phyloP scores from a whole-genome alignment of 2,888 invertebrate genomes.

The Stegophylla sp. region DNA sequence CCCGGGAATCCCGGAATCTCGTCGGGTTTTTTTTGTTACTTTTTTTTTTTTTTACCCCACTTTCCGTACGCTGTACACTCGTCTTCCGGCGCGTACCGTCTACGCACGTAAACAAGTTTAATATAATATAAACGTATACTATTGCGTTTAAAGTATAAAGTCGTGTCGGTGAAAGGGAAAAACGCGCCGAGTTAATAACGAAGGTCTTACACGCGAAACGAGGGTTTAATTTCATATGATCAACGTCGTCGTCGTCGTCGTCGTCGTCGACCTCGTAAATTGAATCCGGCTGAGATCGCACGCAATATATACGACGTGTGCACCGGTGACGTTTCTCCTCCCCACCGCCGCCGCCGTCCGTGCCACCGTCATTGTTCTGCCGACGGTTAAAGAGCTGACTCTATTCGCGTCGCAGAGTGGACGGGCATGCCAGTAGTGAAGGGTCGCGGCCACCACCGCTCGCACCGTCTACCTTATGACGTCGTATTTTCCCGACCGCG shows the following conservation, averaged over 20 bases:
- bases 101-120: no score
- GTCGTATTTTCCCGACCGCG: conserved; percentile 34
- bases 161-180: conserved; percentile 3
- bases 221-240: conserved; percentile 49
- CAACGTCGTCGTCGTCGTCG: conserved; percentile 36
- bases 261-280: conserved; percentile 23
- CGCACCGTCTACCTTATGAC: conserved; percentile 3
- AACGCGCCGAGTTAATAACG: conserved; percentile 45
- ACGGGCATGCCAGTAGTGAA: neutral
- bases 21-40: neutral
- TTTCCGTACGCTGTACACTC: conserved; percentile 20
- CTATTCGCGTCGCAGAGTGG: neutral
- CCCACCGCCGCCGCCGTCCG: no score
- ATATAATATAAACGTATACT: no score
- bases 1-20: conserved; percentile 6
- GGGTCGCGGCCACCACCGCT: neutral
- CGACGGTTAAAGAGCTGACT: neutral
- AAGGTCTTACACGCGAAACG: conserved; percentile 54
- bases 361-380: neutral
- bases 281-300: conserved; percentile 35
- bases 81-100: conserved; percentile 18
- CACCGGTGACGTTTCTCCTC: neutral
- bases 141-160: no score
- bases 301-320: conserved; percentile 30
- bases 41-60: neutral